Evolutionary conservation across 2,797 vertebrate species (phyloP), one percentile per base, ranked within the genome.

Genomic region (Malacoctenus gilli): DNA sequence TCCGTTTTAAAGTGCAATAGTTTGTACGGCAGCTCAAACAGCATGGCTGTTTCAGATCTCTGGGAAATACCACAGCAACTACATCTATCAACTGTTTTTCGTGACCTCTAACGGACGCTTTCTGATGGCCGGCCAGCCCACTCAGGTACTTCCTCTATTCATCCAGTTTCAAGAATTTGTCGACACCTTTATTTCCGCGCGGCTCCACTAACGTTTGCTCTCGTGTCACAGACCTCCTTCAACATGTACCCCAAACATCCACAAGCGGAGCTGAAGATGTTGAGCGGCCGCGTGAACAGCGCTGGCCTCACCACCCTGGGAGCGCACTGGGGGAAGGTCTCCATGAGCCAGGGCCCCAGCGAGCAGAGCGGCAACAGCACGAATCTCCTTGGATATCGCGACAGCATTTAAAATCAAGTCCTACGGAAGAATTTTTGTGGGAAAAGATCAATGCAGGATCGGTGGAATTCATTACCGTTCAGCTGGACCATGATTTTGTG

Each of bases 51-150:
- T n/a, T n/a, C 46, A 80, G 83, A 0, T 86, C 22, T 85, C 73
- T 54, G 82, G 82, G 0, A 85, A 85, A 77, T 65, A 61, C 42
- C 5, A 65, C 5, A 4, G 0, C 6, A 16, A 25, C 37, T 77
- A 54, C 50, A 59, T 87, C 50, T 56, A 59, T 59, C 59, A 78
- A 37, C 2, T 89, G 14, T 23, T 52, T 1, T 74, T 84, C 41
- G 30, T 39, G 48, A 84, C 79, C 42, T 75, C 56, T 16, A 54
- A 4, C 7, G 80, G 82, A 13, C 75, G 72, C 11, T 51, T 8
- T 44, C 30, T 86, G 20, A 22, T 16, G 0, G 35, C 1, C 0
- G 71, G 83, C 10, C 67, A 60, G 34, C 59, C 75, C 9, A 0
- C 0, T 0, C 13, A 71, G 72, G 91, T 92, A 28, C 11, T 8